Base-by-base conservation (phyloP, 2,888 invertebrate species). In the Limnephilus marmoratus region DNA sequence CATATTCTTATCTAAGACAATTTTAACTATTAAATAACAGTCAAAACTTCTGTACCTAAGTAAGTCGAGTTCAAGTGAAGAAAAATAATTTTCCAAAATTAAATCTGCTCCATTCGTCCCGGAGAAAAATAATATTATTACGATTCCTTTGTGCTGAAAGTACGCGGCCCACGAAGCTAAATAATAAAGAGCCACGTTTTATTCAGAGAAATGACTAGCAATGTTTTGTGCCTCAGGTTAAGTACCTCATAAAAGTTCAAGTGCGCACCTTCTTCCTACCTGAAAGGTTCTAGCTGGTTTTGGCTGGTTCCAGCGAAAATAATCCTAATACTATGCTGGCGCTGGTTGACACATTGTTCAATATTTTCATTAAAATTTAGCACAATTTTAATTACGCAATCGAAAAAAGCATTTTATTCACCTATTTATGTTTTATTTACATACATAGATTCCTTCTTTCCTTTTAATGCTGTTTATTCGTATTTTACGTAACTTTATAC, bases 211-310 rank as follows among this genome's bases (percentile, higher is more conserved):
- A 82, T 82, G 82, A 82, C 82, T 82, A 15, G 82, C 31, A 82
- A 82, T 82, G 31, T 82, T 34, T 82, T 82, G 82, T 83, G 29
- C 34, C 83, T 83, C 31, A 29, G 83, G 83, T 83, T 83, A 83
- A 83, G 83, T 83, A 83, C 12, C 83, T 83, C 83, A 31, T 83
- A 83, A 83, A 83, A 83, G 83, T 83, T 83, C 83, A 83, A 83
- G 37, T 31, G 83, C 83, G 83, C 18, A 31, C 83, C 34, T 83
- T 18, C 83, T 34, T 34, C 18, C 31, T 68, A 68, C 53, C 53
- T 24, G 18, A 31, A 83, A 83, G 83, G 37, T 83, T 83, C 24
- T 18, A 34, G 31, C 24, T 41, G 37, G 83, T 83, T 83, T 37
- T 37, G 4, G 31, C 24, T 49, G 83, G 83, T 83, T 37, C 11